A percentile compares a stretch with the other conserved stretches of the same genome.
These are phyloP conservation scores for Hydroisotoma schaefferi DNA, from an alignment of 2,888 invertebrate species.

Conservation along the genomic window DNA sequence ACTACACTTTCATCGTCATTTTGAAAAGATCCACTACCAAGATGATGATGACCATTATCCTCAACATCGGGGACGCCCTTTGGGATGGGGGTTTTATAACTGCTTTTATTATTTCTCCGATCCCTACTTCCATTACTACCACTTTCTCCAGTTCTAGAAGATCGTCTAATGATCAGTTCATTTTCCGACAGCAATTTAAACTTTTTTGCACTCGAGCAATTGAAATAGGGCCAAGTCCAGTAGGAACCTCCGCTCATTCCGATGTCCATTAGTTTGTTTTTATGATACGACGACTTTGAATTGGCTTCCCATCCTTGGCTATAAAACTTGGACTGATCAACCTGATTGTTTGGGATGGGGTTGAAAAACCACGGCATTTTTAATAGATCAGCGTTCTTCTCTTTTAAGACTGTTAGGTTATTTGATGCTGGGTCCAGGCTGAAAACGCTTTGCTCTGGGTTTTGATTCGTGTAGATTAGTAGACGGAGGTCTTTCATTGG, in stretches of 20 bases:
- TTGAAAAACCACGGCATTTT: conserved; percentile 40
- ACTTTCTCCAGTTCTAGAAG: not conserved
- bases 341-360: conserved; percentile 22
- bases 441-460: not conserved
- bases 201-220: conserved; percentile 21
- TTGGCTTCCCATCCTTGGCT: not conserved
- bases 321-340: conserved; percentile 2
- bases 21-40: conserved; percentile 10
- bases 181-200: not conserved
- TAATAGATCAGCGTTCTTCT: conserved; percentile 19
- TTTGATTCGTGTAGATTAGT: conserved; percentile 5
- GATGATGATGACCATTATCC: conserved; percentile 11
- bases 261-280: conserved; percentile 29
- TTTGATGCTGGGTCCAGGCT: not conserved
- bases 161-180: not conserved
- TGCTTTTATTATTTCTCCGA: too few relatives aligned
- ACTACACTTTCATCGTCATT: too few relatives aligned
- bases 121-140: not conserved
- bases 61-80: not conserved
- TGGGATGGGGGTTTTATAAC: not conserved
- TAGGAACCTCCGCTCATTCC: conserved; percentile 33
- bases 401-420: not conserved
- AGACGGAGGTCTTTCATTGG: conserved; percentile 7
- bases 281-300: conserved; percentile 23
- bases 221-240: conserved; percentile 44